phyloP scores from a whole-genome alignment of 2,888 invertebrate genomes.

The Drosophila merina region DNA sequence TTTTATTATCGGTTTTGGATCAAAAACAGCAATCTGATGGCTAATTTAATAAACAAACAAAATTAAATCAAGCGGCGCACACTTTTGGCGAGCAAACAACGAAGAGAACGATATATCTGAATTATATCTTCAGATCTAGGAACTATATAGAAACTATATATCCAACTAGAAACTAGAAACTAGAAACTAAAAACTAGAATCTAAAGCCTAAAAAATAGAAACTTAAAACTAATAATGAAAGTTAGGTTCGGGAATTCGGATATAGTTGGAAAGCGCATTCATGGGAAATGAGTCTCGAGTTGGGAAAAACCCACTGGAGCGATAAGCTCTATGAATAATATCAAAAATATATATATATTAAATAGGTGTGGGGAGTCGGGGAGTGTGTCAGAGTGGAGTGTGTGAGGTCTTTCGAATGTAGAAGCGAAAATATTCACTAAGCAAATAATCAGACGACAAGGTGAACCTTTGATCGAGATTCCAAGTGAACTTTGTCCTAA shows the following conservation, averaged over 20 bases:
- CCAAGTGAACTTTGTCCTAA: background rate
- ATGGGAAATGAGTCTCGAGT: background rate
- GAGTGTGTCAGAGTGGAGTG: background rate
- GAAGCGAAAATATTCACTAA: background rate
- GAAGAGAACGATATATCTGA: constrained; percentile 10
- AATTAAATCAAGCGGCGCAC: constrained; percentile 13
- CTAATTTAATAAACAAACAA: constrained; percentile 33
- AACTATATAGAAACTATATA: background rate
- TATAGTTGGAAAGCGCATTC: background rate
- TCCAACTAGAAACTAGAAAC: background rate
- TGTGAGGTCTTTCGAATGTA: constrained; percentile 2
- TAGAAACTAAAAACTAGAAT: too few species aligned
- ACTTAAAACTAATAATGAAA: too few species aligned
- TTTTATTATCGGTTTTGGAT: constrained; percentile 19
- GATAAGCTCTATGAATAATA: constrained; percentile 7
- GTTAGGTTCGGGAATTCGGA: background rate
- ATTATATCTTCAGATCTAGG: background rate
- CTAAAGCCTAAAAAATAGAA: too few species aligned
- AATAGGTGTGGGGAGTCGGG: background rate
- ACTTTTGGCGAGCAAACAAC: constrained; percentile 31
- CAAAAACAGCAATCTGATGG: constrained; percentile 1
- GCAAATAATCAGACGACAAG: background rate
- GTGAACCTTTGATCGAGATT: background rate
- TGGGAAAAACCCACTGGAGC: background rate
- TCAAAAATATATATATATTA: background rate